phyloP scores from a whole-genome alignment of 2,888 invertebrate genomes.

The Melanchra persicariae region DNA sequence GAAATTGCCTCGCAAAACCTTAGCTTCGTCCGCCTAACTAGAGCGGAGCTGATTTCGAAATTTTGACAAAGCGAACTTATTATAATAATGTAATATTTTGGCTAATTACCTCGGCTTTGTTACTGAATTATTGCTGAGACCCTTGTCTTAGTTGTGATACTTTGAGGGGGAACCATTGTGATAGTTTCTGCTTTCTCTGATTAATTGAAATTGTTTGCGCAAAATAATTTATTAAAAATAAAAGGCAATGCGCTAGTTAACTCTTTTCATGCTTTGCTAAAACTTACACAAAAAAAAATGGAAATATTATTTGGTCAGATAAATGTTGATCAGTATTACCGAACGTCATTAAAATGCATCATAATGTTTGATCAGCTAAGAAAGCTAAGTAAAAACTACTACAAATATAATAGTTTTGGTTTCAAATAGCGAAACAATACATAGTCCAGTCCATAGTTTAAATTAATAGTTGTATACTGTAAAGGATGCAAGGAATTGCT shows the following conservation, averaged over 20 bases:
- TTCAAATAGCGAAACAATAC: conserved; percentile 31
- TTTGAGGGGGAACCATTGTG: conserved; percentile 11
- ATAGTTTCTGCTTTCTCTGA: conserved; percentile 27
- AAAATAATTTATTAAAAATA: not conserved
- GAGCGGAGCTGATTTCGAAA: conserved; percentile 80
- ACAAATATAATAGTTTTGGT: not conserved
- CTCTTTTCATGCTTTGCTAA: too few species aligned
- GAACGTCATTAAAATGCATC: not conserved
- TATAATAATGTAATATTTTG: conserved; percentile 56
- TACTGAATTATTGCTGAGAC: conserved; percentile 25
- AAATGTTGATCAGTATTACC: not conserved
- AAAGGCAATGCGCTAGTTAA: too few species aligned
- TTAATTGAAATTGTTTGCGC: not conserved
- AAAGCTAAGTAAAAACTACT: conserved; percentile 10
- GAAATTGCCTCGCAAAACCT: conserved; percentile 89
- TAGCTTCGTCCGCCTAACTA: conserved; percentile 81
- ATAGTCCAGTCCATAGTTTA: conserved; percentile 60
- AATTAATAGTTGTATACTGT: conserved; percentile 73
- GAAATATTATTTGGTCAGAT: not conserved
- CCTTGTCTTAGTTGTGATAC: conserved; percentile 20
- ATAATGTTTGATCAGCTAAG: not conserved
- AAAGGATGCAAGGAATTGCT: conserved; percentile 79
- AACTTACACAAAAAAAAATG: not conserved
- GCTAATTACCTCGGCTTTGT: conserved; percentile 59
- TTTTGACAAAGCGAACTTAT: conserved; percentile 61